Percentiles rank a stretch among this genome's conserved stretches.
phyloP scores from a whole-genome alignment of 2,888 invertebrate species.

The Epiperipatus broadwayi region DNA sequence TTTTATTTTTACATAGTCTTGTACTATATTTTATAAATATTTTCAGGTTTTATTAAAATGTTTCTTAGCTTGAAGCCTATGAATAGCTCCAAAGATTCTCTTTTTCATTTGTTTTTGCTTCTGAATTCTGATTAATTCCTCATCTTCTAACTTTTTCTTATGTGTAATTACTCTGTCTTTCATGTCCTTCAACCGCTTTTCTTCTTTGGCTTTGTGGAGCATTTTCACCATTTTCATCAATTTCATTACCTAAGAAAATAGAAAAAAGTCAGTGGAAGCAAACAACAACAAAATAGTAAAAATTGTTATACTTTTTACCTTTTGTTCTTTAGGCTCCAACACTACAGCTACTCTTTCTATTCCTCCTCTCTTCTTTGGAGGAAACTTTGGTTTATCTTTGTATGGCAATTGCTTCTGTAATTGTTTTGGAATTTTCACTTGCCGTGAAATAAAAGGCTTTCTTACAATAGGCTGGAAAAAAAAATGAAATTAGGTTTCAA shows the following conservation, averaged over 20 bases:
- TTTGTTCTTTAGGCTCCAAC: slow-evolving; percentile 70
- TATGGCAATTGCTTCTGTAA: slow-evolving; percentile 78
- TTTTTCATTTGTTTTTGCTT: slow-evolving; percentile 60
- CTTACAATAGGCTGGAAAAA: slow-evolving; percentile 45
- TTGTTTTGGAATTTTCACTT: slow-evolving; percentile 59
- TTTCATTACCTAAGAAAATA: slow-evolving; percentile 49
- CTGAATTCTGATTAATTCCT: slow-evolving; percentile 45
- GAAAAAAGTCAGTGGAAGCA: slow-evolving; percentile 6
- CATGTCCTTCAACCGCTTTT: slow-evolving; percentile 44
- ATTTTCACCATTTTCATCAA: slow-evolving; percentile 40
- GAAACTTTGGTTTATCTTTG: slow-evolving; percentile 61
- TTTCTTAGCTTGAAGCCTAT: no score
- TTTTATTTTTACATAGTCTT: no score
- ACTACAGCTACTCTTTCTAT: slow-evolving; percentile 74
- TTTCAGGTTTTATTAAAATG: no score
- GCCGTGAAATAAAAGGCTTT: slow-evolving; percentile 53
- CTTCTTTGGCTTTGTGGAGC: slow-evolving; percentile 43
- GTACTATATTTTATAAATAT: no score
- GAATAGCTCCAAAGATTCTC: slow-evolving; percentile 34
- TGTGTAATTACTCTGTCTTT: slow-evolving; percentile 40
- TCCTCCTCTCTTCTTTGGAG: slow-evolving; percentile 19
- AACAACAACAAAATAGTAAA: not conserved
- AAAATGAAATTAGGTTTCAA: slow-evolving; percentile 13
- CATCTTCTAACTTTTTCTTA: slow-evolving; percentile 40
- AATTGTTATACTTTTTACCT: slow-evolving; percentile 38